A percentile compares a stretch with the other conserved stretches of the same genome.
Evolutionary conservation across 2,113 vertebrate species (phyloP).

Genomic region (Hippoglossus stenolepis): DNA sequence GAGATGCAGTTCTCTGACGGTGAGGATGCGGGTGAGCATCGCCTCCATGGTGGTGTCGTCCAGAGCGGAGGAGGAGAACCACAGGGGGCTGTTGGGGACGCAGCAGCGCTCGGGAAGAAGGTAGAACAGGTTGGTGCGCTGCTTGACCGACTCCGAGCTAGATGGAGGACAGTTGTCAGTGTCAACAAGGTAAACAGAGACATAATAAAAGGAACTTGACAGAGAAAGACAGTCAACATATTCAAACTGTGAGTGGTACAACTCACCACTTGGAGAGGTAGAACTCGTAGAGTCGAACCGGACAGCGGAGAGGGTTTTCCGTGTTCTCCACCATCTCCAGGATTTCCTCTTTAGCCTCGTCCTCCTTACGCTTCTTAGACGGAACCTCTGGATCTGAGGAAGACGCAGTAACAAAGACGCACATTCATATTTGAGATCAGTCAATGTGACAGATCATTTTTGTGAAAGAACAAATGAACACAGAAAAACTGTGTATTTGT

Average conservation of each 20-base stretch:
- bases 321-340: conserved; percentile 96
- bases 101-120: conserved; percentile 96
- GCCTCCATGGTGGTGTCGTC: conserved; percentile 92
- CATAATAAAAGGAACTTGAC: too few relatives aligned
- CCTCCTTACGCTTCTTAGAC: conserved; percentile 89
- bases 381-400: conserved; percentile 82
- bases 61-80: conserved; percentile 93
- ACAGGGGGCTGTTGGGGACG: conserved; percentile 96
- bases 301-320: conserved; percentile 94
- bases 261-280: conserved; percentile 98
- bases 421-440: too few relatives aligned
- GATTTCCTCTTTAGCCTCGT: conserved; percentile 81
- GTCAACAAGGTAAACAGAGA: background rate
- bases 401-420: background rate
- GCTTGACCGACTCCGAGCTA: conserved; percentile 96
- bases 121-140: conserved; percentile 95
- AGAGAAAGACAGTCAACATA: too few relatives aligned
- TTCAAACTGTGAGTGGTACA: too few relatives aligned
- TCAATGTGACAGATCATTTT: too few relatives aligned
- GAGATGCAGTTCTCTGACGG: conserved; percentile 92
- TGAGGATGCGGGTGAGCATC: conserved; percentile 95
- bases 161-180: background rate
- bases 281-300: conserved; percentile 96
- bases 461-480: too few relatives aligned
- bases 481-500: too few relatives aligned